Percentiles rank a stretch among this genome's conserved stretches.
phyloP scores from a whole-genome alignment of 2,888 invertebrate species.

The Lasioglossum marginatum region DNA sequence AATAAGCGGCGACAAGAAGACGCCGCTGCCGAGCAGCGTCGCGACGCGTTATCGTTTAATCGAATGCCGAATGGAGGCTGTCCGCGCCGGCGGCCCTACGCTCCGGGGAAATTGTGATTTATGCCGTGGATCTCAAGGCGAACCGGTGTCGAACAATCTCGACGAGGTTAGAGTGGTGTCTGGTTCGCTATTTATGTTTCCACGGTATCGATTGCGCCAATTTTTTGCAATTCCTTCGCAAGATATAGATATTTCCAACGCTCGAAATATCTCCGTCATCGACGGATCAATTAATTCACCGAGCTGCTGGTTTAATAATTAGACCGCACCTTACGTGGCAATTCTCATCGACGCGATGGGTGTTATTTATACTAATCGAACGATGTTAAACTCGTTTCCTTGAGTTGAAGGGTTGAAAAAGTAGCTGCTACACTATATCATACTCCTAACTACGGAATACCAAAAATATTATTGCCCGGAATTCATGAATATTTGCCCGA shows the following conservation, averaged over 20 bases:
- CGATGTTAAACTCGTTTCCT: neutral
- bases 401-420: neutral
- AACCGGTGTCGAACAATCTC: conserved; percentile 9
- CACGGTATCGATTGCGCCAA: neutral
- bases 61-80: conserved; percentile 41
- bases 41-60: conserved; percentile 51
- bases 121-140: conserved; percentile 27
- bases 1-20: conserved; percentile 34
- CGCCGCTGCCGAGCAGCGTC: neutral
- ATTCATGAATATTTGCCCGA: neutral
- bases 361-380: neutral
- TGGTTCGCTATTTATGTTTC: conserved; percentile 16
- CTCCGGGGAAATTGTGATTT: conserved; percentile 42
- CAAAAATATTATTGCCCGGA: neutral
- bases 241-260: neutral
- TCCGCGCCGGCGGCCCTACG: conserved; percentile 5
- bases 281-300: neutral
- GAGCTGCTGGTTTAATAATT: neutral
- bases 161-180: neutral
- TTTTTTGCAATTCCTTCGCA: neutral
- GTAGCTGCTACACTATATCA: neutral
- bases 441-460: neutral
- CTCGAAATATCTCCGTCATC: neutral
- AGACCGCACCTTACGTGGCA: neutral
- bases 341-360: neutral